Evolutionary conservation across 2,113 vertebrate genomes (phyloP).

Genomic region (Burhinus oedicnemus): DNA sequence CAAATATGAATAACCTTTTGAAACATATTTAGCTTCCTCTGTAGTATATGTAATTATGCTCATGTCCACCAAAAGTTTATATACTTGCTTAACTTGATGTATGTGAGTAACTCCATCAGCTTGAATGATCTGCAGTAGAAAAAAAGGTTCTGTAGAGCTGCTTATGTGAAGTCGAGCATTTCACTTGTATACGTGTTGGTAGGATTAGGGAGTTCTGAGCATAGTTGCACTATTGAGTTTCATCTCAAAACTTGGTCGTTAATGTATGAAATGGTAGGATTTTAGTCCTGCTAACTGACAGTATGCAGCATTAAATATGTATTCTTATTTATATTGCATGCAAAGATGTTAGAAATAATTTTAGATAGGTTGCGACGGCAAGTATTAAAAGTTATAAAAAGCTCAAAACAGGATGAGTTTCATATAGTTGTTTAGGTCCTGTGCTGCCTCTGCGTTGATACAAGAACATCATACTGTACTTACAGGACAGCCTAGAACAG

Average conservation of each 20-base stretch:
- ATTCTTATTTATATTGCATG: neutral
- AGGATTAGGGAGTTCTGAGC: neutral
- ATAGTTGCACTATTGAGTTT: neutral
- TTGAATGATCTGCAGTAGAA: neutral
- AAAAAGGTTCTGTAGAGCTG: neutral
- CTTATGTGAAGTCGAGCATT: neutral
- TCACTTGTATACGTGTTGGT: neutral
- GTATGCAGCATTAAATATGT: neutral
- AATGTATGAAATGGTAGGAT: neutral
- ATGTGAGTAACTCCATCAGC: neutral
- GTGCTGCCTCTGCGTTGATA: neutral
- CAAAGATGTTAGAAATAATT: neutral
- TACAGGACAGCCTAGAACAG: neutral
- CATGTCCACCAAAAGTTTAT: neutral
- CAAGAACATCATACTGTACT: neutral
- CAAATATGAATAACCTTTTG: constrained; percentile 61
- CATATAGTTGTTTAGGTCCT: neutral
- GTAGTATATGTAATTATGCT: neutral
- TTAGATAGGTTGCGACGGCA: neutral
- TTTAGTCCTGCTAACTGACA: neutral
- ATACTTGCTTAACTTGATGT: neutral
- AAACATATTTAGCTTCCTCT: neutral
- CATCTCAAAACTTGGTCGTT: neutral
- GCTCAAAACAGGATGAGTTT: neutral
- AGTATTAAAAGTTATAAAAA: neutral